phyloP scores from a whole-genome alignment of 1,140 invertebrate species.

The Leptopilina clavipes region DNA sequence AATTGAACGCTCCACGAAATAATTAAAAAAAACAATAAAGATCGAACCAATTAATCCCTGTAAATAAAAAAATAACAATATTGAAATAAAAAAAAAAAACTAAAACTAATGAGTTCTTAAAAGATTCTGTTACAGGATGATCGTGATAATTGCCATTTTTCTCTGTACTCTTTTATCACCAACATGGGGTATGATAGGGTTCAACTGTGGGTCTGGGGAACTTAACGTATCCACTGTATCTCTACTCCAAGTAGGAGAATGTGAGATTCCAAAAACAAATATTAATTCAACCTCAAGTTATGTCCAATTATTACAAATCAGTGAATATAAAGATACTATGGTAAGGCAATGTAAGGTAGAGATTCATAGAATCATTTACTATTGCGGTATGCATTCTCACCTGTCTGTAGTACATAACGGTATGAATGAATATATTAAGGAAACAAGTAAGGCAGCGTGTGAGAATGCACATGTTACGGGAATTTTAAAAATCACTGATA shows the following conservation, averaged over 20 bases:
- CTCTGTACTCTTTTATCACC: too few relatives aligned
- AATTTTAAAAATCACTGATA: too few relatives aligned
- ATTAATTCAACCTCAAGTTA: neutral
- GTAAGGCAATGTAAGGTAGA: conserved; percentile 18
- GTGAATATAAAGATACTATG: neutral
- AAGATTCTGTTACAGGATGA: too few relatives aligned
- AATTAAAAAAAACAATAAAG: too few relatives aligned
- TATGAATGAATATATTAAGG: neutral
- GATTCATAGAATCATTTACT: conserved; percentile 4
- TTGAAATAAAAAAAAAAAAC: too few relatives aligned
- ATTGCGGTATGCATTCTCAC: conserved; percentile 40
- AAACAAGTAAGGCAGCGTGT: neutral
- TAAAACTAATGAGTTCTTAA: too few relatives aligned
- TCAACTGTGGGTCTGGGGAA: conserved; percentile 3
- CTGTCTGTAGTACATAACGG: neutral
- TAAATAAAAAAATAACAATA: too few relatives aligned
- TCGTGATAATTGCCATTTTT: too few relatives aligned
- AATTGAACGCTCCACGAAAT: too few relatives aligned
- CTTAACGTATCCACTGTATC: conserved; percentile 25
- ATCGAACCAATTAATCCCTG: too few relatives aligned
- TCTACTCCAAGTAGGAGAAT: conserved; percentile 35
- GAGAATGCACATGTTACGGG: too few relatives aligned
- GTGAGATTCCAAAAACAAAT: neutral
- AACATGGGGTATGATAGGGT: conserved; percentile 12
- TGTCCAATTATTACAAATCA: conserved; percentile 41